phyloP scores from a whole-genome alignment of 2,888 invertebrate genomes.

The Spisula solida region DNA sequence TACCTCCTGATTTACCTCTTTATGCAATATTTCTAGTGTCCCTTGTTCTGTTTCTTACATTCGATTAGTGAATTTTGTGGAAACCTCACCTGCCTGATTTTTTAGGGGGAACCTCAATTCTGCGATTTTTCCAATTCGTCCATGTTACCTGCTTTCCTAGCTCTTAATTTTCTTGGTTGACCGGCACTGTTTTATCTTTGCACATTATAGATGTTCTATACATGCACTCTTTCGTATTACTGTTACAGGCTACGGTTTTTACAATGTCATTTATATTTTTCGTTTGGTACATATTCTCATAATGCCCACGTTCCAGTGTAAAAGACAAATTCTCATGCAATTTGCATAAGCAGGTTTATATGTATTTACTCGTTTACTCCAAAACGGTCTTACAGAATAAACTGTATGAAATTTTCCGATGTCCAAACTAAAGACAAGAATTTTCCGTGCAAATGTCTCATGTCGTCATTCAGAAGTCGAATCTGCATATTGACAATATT shows the following conservation, averaged over 20 bases:
- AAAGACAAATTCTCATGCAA: not conserved
- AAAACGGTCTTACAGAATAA: not conserved
- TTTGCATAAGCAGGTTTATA: not conserved
- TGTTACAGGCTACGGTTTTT: not conserved
- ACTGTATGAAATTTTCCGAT: not conserved
- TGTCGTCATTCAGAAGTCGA: not conserved
- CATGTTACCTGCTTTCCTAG: not conserved
- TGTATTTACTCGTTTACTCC: too few species aligned
- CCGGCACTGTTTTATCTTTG: not conserved
- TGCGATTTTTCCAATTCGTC: not conserved
- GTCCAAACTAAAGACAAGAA: not conserved
- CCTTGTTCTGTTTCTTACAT: not conserved
- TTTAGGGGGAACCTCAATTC: too few species aligned
- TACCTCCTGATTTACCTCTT: not conserved
- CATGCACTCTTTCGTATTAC: not conserved
- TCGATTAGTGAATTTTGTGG: too few species aligned
- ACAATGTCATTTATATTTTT: not conserved
- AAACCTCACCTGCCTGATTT: too few species aligned
- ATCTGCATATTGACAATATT: not conserved
- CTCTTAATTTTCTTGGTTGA: not conserved
- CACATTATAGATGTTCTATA: not conserved
- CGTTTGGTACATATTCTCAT: not conserved
- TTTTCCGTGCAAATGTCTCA: not conserved
- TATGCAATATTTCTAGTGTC: not conserved
- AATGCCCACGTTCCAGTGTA: not conserved